Evolutionary conservation across 1,140 invertebrate species (phyloP).

Genomic region (Anadara kagoshimensis): DNA sequence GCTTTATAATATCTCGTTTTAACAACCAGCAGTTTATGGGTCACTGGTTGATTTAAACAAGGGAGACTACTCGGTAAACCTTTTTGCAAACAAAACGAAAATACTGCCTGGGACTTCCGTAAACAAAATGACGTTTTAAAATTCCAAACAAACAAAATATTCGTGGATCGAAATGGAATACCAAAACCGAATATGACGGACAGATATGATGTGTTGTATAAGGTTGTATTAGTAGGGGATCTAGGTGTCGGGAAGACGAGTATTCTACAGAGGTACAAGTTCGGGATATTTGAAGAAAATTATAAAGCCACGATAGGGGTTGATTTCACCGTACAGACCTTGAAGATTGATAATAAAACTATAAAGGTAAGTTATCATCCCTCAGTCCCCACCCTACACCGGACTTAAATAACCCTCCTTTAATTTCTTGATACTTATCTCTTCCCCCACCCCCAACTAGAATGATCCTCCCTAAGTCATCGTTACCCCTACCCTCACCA

Average conservation of each 20-base stretch:
- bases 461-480: too few relatives aligned
- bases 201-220: slow-evolving; percentile 29
- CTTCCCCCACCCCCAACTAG: too few relatives aligned
- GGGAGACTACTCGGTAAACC: too few relatives aligned
- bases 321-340: slow-evolving; percentile 27
- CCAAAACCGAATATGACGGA: slow-evolving; percentile 6
- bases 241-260: slow-evolving; percentile 32
- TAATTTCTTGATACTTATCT: background rate
- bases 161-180: background rate
- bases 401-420: background rate
- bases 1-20: too few relatives aligned
- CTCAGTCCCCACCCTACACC: background rate
- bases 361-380: slow-evolving; percentile 23
- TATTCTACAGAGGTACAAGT: slow-evolving; percentile 9
- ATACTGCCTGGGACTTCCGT: too few relatives aligned
- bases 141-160: too few relatives aligned
- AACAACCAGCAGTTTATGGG: too few relatives aligned
- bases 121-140: too few relatives aligned
- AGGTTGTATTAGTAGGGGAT: slow-evolving; percentile 36
- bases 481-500: too few relatives aligned
- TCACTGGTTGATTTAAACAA: too few relatives aligned
- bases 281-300: slow-evolving; percentile 3
- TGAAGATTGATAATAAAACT: slow-evolving; percentile 20
- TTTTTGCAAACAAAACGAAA: too few relatives aligned
- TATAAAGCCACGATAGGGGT: slow-evolving; percentile 29